Base-by-base conservation (phyloP, 2,113 vertebrate genomes). In the Eurypyga helias region DNA sequence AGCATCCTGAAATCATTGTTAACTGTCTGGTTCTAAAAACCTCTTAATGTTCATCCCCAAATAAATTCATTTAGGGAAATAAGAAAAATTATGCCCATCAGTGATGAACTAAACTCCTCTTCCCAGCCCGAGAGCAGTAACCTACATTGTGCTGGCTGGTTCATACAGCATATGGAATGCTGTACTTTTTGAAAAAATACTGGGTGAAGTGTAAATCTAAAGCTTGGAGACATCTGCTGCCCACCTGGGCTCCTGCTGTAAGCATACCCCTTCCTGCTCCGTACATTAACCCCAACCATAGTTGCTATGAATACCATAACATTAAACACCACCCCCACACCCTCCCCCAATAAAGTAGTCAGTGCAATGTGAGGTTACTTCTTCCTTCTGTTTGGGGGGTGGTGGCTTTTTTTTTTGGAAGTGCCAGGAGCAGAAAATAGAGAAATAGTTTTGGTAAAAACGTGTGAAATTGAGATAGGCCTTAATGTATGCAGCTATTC, bases 111-210 rank as follows among this genome's bases (percentile, higher is more conserved):
- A 15, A 81, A 84, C 15, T 93, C 31, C 33, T 89, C 16, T 26
- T 72, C 16, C 5, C 55, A 34, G 21, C 13, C 15, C 17, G 52
- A 82, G 84, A 75, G 34, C 67, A 76, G 21, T 8, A 3, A 51
- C 25, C 12, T 69, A 13, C 19, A 14, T 43, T 34, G 29, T 36
- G 26, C 6, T 89, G 25, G 21, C 65, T 45, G 17, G 45, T 82
- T 91, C 65, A 46, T 24, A n/a, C 3, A 64, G 48, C 2, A 2
- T 11, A 41, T 10, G 24, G 57, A 76, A 57, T 0, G 1, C 75
- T 5, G 24, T 46, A 13, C 62, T 92, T 76, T 45, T 76, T 45
- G n/a, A 45, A 78, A 90, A 75, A 93, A 45, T 9, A 1, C 36
- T 21, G 21, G 26, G 24, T 51, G 49, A 65, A 64, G 9, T 43